phyloP scores from a whole-genome alignment of 2,113 vertebrate genomes.

The Archilochus colubris region DNA sequence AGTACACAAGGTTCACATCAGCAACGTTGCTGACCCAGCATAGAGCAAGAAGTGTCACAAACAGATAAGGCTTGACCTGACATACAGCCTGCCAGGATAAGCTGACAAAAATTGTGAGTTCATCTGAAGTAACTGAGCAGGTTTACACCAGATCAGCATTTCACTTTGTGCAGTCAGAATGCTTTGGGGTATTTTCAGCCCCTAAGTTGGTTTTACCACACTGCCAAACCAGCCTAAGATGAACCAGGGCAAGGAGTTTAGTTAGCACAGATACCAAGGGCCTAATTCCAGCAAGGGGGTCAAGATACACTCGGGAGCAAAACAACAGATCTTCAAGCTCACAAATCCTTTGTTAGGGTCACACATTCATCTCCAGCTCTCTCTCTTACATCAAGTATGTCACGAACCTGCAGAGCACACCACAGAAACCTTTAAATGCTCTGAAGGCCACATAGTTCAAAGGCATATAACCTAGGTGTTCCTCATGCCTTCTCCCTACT shows the following conservation, averaged over 20 bases:
- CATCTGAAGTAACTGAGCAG: background rate
- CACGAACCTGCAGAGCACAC: background rate
- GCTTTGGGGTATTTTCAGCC: background rate
- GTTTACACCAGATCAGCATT: background rate
- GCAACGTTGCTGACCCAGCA: background rate
- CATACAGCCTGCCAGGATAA: background rate
- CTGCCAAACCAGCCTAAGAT: background rate
- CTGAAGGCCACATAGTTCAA: rapidly evolving
- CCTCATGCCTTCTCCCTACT: background rate
- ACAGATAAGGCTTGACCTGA: background rate
- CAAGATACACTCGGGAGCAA: background rate
- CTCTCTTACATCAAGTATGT: background rate
- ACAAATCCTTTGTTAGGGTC: background rate
- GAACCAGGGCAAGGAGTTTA: background rate
- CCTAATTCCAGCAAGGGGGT: background rate
- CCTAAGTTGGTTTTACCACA: background rate
- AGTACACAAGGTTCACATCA: background rate
- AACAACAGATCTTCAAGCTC: background rate
- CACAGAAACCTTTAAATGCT: background rate
- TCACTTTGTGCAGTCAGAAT: rapidly evolving
- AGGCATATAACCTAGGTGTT: background rate
- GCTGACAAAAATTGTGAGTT: background rate
- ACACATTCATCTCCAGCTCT: rapidly evolving
- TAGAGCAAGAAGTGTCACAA: background rate
- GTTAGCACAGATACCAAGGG: background rate